Percentiles rank a stretch among this genome's conserved stretches.
phyloP scores from a whole-genome alignment of 2,113 vertebrate species.

The Lucifuga dentata region DNA sequence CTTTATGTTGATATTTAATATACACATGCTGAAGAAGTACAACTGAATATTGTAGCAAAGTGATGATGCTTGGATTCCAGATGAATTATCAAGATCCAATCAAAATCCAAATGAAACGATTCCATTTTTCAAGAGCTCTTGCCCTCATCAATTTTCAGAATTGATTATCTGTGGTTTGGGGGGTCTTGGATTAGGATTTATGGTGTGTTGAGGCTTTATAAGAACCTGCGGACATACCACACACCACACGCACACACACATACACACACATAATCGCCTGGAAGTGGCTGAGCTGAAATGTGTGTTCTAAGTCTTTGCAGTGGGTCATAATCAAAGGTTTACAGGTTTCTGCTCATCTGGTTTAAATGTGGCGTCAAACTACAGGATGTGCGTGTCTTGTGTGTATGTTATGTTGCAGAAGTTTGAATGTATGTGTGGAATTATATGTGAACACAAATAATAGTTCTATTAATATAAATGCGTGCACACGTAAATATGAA shows the following conservation, averaged over 20 bases:
- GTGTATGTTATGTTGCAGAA: neutral
- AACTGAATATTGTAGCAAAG: too few relatives aligned
- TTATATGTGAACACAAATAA: conserved; percentile 14
- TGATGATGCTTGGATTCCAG: too few relatives aligned
- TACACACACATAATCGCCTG: too few relatives aligned
- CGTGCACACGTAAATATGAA: conserved; percentile 28
- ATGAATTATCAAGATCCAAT: too few relatives aligned
- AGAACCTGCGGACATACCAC: conserved; percentile 11
- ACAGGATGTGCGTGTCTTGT: conserved; percentile 16
- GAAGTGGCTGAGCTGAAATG: conserved; percentile 13
- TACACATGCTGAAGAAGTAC: too few relatives aligned
- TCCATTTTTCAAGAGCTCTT: too few relatives aligned
- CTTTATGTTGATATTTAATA: too few relatives aligned
- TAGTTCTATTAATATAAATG: conserved; percentile 10
- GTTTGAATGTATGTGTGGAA: conserved; percentile 10
- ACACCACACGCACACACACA: too few relatives aligned
- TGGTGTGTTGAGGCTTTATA: conserved; percentile 16
- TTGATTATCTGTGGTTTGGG: too few relatives aligned
- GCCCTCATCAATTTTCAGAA: too few relatives aligned
- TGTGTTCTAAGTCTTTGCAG: conserved; percentile 29
- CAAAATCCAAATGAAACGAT: too few relatives aligned
- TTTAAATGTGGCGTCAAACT: conserved; percentile 49
- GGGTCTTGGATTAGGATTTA: conserved; percentile 5
- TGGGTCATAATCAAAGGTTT: conserved; percentile 45
- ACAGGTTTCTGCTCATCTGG: conserved; percentile 59